A percentile compares a stretch with the other conserved stretches of the same genome.
These are phyloP conservation scores for Clistopyga incitator DNA, from an alignment of 2,888 invertebrate species.

Conservation along the genomic window DNA sequence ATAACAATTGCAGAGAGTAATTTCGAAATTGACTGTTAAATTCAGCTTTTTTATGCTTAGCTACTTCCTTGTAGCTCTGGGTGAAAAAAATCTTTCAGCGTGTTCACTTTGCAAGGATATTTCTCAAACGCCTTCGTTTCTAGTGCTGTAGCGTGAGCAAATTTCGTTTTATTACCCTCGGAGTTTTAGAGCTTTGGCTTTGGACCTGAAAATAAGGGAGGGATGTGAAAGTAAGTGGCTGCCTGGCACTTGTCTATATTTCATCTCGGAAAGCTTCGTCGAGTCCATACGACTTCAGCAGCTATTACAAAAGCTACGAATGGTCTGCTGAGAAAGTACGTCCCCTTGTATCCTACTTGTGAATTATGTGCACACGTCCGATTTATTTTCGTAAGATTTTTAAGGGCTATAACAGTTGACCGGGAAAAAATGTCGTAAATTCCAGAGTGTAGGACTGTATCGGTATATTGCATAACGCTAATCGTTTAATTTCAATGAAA, in stretches of 20 bases:
- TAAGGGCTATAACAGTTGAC: background rate
- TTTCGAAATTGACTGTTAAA: too few relatives aligned
- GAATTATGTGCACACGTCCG: background rate
- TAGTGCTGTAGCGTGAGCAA: background rate
- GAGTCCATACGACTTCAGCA: background rate
- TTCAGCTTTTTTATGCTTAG: too few relatives aligned
- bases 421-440: background rate
- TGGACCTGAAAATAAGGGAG: background rate
- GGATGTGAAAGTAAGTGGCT: background rate
- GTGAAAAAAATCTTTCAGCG: background rate
- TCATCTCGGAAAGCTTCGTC: constrained; percentile 7
- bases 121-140: background rate
- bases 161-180: constrained; percentile 20
- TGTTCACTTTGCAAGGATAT: background rate
- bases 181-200: background rate
- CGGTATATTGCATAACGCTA: too few relatives aligned
- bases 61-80: too few relatives aligned
- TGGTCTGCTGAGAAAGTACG: background rate
- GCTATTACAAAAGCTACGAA: background rate
- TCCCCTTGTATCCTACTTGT: background rate
- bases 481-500: too few relatives aligned
- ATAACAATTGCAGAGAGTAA: too few relatives aligned
- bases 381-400: background rate
- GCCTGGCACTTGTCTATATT: constrained; percentile 6
- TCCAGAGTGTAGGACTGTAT: too few relatives aligned